Conservation (phyloP, 2,113 vertebrate genomes). For the Azemiops feae region DNA sequence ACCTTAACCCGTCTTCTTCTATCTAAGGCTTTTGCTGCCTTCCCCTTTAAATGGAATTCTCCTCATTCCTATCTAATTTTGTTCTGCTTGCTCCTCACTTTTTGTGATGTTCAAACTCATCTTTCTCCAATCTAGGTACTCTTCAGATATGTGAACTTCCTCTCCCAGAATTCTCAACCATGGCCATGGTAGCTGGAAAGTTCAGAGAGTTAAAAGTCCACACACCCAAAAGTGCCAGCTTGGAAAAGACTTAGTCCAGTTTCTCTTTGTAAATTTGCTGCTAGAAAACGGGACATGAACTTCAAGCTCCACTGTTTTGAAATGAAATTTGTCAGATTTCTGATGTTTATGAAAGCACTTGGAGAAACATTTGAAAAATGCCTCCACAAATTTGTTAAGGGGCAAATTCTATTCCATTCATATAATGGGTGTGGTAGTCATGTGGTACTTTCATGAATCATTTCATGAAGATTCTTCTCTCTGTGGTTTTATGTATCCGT, state of each 20-base stretch:
- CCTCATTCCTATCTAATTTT: background rate
- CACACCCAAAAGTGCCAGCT: background rate
- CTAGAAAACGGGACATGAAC: background rate
- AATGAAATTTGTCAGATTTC: background rate
- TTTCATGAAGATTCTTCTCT: background rate
- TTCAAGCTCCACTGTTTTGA: background rate
- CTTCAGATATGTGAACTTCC: background rate
- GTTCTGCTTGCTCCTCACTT: background rate
- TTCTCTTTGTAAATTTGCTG: background rate
- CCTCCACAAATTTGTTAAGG: background rate
- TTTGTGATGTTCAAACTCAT: background rate
- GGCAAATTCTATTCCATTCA: background rate
- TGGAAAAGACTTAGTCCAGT: background rate
- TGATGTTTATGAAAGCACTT: background rate
- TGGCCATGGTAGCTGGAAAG: background rate
- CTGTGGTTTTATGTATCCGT: background rate
- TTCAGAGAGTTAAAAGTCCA: background rate
- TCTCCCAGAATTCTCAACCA: background rate
- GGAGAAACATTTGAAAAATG: background rate
- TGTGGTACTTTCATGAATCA: background rate
- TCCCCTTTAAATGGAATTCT: background rate
- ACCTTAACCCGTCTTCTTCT: background rate
- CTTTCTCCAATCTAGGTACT: background rate
- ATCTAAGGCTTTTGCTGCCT: background rate
- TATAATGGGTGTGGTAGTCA: background rate